phyloP scores from a whole-genome alignment of 2,797 vertebrate species.

The Leptodactylus fallax region DNA sequence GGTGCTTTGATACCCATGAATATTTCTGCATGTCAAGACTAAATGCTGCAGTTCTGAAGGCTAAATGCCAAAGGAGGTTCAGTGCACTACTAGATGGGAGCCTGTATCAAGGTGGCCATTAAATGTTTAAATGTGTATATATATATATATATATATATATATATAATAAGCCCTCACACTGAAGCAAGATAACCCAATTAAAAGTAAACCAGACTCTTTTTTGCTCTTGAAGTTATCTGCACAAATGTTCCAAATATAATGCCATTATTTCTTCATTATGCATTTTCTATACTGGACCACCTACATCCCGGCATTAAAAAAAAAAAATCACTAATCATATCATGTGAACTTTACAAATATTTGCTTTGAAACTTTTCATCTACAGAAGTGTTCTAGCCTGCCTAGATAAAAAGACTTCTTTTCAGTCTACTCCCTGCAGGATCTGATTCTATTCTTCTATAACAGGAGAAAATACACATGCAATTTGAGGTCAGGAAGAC shows the following conservation, averaged over 20 bases:
- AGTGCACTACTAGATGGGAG: no score
- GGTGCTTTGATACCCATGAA: no score
- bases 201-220: background rate
- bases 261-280: background rate
- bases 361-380: slow-evolving; percentile 42
- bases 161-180: no score
- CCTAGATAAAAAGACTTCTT: slow-evolving; percentile 51
- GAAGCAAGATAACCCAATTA: background rate
- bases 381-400: slow-evolving; percentile 40
- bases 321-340: background rate
- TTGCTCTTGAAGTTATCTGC: background rate
- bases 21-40: no score
- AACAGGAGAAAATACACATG: slow-evolving; percentile 51
- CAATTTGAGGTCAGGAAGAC: slow-evolving; percentile 57
- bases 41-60: no score
- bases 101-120: no score
- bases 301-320: background rate
- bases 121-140: no score
- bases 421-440: slow-evolving; percentile 50
- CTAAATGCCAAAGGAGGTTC: no score
- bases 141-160: no score
- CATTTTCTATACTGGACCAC: background rate
- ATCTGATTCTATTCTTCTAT: slow-evolving; percentile 54
- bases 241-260: background rate
- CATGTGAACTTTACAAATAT: slow-evolving; percentile 50